phyloP scores from a whole-genome alignment of 2,797 vertebrate genomes.

The Sorex maritimensis region DNA sequence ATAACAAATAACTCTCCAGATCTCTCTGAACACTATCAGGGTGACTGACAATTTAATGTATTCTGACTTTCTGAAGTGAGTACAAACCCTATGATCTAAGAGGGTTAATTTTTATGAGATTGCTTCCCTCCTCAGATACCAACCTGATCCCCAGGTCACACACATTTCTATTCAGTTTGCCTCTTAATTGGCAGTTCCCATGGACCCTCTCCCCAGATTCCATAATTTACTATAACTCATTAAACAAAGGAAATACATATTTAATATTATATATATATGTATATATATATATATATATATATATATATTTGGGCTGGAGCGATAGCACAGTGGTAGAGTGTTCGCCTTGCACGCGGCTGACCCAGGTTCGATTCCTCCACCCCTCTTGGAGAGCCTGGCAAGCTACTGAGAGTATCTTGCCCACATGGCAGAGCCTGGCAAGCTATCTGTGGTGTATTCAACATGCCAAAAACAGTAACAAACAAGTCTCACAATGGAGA shows the following conservation, averaged over 20 bases:
- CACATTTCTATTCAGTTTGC: not conserved
- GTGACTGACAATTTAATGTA: not conserved
- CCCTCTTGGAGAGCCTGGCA: no score
- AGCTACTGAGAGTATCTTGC: no score
- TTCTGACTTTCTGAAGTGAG: not conserved
- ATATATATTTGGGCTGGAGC: no score
- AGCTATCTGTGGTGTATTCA: no score
- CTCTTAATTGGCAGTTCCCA: not conserved
- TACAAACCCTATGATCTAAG: not conserved
- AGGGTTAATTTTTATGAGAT: not conserved
- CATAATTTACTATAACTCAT: not conserved
- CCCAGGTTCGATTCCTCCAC: no score
- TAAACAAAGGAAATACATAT: not conserved
- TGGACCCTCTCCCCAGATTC: not conserved
- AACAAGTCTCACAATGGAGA: no score
- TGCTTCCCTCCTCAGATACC: not conserved
- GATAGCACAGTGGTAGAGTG: no score
- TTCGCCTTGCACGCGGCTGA: no score
- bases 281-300: no score
- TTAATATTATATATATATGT: no score
- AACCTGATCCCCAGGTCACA: not conserved
- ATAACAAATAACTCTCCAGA: not conserved
- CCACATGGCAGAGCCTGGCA: no score
- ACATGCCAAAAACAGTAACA: no score
- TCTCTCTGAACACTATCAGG: not conserved